Evolutionary conservation across 2,888 invertebrate genomes (phyloP).

Genomic region (Caenorhabditis panamensis): DNA sequence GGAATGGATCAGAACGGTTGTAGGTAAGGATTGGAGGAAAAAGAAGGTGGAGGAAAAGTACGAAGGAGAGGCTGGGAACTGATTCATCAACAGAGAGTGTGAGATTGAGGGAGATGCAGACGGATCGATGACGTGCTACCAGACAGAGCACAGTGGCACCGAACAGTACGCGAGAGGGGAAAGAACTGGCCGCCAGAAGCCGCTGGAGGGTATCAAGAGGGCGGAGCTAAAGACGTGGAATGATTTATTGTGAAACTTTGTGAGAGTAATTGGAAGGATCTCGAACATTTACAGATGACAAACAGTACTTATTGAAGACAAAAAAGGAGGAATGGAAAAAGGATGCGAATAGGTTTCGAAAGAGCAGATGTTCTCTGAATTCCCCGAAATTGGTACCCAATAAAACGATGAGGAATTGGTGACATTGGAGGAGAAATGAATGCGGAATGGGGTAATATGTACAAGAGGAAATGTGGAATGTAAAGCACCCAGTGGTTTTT

Average conservation of each 20-base stretch:
- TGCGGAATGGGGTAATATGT: neutral
- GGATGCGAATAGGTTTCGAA: slow-evolving; percentile 9
- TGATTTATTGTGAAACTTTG: no score
- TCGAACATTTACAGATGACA: no score
- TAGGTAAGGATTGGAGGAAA: neutral
- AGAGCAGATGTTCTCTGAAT: slow-evolving; percentile 43
- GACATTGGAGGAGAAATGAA: slow-evolving; percentile 9
- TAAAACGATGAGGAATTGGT: slow-evolving; percentile 46
- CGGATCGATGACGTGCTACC: slow-evolving; percentile 24
- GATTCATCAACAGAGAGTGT: slow-evolving; percentile 19
- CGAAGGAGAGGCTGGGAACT: neutral
- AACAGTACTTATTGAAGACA: no score
- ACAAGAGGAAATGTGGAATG: neutral
- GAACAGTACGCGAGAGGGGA: neutral
- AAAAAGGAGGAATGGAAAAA: neutral
- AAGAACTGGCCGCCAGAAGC: neutral
- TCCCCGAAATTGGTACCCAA: slow-evolving; percentile 33
- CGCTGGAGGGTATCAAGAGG: neutral
- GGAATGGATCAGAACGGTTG: neutral
- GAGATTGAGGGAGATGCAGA: slow-evolving; percentile 14
- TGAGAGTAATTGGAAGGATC: no score
- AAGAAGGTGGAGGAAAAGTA: neutral
- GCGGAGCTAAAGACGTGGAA: neutral
- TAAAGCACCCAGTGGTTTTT: slow-evolving; percentile 5
- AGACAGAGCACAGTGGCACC: neutral